phyloP scores from a whole-genome alignment of 2,113 vertebrate genomes.

The Lophura nycthemera region DNA sequence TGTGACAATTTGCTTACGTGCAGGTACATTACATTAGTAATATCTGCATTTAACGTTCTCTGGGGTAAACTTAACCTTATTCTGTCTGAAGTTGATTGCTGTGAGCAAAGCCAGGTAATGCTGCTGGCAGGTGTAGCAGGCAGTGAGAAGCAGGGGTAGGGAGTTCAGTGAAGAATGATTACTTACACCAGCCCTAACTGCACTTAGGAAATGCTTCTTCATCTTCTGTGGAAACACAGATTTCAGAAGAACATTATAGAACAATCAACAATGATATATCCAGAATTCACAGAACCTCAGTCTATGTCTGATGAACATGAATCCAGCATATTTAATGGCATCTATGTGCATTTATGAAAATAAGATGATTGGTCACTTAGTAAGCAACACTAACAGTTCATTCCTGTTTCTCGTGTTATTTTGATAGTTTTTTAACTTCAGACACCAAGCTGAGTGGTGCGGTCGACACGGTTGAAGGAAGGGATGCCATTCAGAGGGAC shows the following conservation, averaged over 20 bases:
- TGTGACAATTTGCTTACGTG: fast-evolving
- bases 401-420: neutral
- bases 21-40: neutral
- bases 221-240: neutral
- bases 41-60: neutral
- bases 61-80: neutral
- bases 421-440: neutral
- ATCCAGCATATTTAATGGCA: fast-evolving
- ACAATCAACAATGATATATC: fast-evolving
- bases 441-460: too few species aligned
- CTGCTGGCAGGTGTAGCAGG: neutral
- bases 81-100: neutral
- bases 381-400: neutral
- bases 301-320: neutral
- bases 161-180: neutral
- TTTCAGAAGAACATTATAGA: neutral
- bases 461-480: too few species aligned
- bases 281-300: neutral
- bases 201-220: neutral
- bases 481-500: too few species aligned
- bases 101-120: neutral
- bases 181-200: neutral
- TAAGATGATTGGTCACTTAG: neutral
- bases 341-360: neutral
- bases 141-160: neutral